A percentile compares a stretch with the other conserved stretches of the same genome.
Evolutionary conservation across 2,113 vertebrate genomes (phyloP).

Genomic region (Proterorhinus semilunaris): DNA sequence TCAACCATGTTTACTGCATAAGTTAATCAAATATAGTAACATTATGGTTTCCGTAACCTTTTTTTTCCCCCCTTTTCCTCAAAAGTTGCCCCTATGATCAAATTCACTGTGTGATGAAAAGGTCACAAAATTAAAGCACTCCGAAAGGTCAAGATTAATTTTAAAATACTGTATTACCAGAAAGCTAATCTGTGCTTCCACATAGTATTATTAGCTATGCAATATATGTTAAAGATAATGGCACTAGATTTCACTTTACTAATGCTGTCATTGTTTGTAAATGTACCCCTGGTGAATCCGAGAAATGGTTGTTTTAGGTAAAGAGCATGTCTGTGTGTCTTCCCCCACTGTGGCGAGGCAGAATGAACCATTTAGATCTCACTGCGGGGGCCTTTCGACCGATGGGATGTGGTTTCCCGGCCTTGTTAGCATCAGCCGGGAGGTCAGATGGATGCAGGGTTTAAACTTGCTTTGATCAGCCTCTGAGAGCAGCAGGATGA

Average conservation of each 20-base stretch:
- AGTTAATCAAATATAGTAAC: no score
- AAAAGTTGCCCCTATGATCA: no score
- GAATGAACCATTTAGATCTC: constrained; percentile 47
- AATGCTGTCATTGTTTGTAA: constrained; percentile 12
- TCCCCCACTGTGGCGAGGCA: constrained; percentile 29
- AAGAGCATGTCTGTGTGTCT: constrained; percentile 14
- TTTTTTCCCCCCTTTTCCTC: no score
- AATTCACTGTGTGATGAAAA: no score
- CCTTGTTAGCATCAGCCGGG: constrained; percentile 33
- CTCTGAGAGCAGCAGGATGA: constrained; percentile 37
- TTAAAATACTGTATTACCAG: no score
- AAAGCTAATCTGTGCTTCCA: no score
- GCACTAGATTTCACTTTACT: neutral
- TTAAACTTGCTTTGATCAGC: constrained; percentile 56
- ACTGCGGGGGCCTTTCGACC: constrained; percentile 32
- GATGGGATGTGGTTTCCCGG: constrained; percentile 45
- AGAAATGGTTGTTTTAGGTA: constrained; percentile 4
- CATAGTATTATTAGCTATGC: no score
- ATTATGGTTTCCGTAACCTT: no score
- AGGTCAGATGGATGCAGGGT: constrained; percentile 34
- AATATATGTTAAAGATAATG: no score
- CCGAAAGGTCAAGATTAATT: no score
- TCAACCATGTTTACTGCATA: no score
- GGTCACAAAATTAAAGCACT: no score
- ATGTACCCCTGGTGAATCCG: constrained; percentile 37